Percentiles rank a stretch among this genome's conserved stretches.
phyloP scores from a whole-genome alignment of 2,113 vertebrate species.

The Hippolais icterina region DNA sequence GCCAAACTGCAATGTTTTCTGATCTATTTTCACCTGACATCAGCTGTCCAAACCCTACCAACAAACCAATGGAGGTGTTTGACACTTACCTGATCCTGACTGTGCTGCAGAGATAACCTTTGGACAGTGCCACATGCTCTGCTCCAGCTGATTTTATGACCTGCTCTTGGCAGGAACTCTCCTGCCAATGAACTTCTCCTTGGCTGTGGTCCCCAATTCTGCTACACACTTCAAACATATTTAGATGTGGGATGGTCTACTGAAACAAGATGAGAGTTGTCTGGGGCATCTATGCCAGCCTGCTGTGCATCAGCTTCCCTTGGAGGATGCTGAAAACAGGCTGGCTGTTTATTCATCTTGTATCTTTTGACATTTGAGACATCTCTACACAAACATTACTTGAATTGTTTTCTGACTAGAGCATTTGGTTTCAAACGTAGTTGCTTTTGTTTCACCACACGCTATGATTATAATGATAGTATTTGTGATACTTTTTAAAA shows the following conservation, averaged over 20 bases:
- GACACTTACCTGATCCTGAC: neutral
- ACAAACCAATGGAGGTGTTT: neutral
- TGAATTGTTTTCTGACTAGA: neutral
- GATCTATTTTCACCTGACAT: neutral
- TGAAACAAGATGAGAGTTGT: neutral
- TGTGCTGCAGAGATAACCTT: neutral
- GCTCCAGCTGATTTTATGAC: neutral
- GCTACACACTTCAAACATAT: neutral
- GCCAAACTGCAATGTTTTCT: neutral
- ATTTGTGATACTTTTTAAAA: neutral
- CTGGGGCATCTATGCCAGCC: conserved; percentile 3
- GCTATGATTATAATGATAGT: neutral
- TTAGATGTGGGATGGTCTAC: neutral
- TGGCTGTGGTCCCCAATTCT: neutral
- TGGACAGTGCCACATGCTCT: neutral
- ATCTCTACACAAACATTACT: neutral
- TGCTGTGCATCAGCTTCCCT: neutral
- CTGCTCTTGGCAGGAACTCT: neutral
- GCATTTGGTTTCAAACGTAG: neutral
- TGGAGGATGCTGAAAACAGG: neutral
- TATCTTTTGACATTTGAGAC: neutral
- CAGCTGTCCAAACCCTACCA: neutral
- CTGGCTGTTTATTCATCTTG: neutral
- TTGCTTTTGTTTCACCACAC: neutral
- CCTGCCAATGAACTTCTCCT: neutral